These are phyloP conservation scores for Pyrrhosoma nymphula DNA, from an alignment of 2,888 invertebrate species.

Conservation along the genomic window DNA sequence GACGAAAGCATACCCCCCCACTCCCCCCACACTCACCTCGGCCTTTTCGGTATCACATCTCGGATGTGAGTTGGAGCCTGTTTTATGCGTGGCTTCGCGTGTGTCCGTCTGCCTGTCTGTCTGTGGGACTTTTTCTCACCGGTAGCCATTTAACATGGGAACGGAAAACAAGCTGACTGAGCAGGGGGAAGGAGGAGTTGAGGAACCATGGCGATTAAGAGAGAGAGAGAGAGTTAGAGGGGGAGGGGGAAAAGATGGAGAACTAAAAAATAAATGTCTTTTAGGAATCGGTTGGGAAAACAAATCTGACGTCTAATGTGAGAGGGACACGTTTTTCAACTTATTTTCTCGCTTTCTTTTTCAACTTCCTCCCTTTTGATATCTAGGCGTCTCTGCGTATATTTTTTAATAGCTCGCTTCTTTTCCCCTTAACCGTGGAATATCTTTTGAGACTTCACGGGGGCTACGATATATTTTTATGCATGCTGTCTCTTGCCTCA, in stretches of 20 bases:
- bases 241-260: neutral
- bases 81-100: neutral
- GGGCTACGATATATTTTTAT: neutral
- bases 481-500: neutral
- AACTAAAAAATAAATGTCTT: neutral
- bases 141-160: neutral
- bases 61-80: neutral
- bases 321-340: neutral
- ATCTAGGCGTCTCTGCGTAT: neutral
- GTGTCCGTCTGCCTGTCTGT: neutral
- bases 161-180: too few species aligned
- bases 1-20: too few species aligned
- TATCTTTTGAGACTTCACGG: neutral
- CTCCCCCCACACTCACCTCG: too few species aligned
- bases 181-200: too few species aligned
- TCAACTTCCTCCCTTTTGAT: neutral
- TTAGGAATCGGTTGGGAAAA: neutral
- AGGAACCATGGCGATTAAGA: too few species aligned
- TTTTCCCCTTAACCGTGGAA: neutral
- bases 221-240: too few species aligned
- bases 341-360: neutral
- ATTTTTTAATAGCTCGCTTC: neutral
- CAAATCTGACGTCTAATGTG: neutral
- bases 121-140: neutral
- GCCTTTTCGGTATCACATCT: neutral